Conservation (phyloP, 53 echinoderm and acorn worm genomes). For the Astropecten irregularis region DNA sequence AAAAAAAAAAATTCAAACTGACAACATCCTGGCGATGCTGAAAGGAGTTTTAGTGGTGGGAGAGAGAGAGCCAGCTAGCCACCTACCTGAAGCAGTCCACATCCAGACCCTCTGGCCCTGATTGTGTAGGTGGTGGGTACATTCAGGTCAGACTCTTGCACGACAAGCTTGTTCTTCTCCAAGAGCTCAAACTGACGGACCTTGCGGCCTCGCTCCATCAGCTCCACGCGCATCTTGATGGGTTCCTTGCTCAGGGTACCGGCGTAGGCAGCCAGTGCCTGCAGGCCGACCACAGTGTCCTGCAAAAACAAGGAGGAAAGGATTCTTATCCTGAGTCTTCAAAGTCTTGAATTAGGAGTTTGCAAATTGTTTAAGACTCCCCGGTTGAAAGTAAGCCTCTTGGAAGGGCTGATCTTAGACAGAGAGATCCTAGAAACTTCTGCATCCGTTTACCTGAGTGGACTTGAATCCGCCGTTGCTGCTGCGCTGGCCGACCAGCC, state of each 20-base stretch:
- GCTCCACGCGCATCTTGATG: constrained; percentile 23
- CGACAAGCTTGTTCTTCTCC: constrained; percentile 69
- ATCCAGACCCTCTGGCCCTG: constrained; percentile 73
- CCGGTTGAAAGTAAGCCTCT: too few relatives aligned
- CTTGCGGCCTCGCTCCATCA: constrained; percentile 30
- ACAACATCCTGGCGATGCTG: too few relatives aligned
- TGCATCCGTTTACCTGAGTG: constrained; percentile 69
- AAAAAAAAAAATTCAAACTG: too few relatives aligned
- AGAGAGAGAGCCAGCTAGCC: too few relatives aligned
- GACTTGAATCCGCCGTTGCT: constrained; percentile 81
- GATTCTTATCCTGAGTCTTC: too few relatives aligned
- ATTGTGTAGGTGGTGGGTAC: constrained; percentile 64
- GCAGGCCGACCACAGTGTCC: constrained; percentile 94
- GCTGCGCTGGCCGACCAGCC: constrained; percentile 73
- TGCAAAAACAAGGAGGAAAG: not conserved
- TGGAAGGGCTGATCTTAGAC: too few relatives aligned
- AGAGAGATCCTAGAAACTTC: too few relatives aligned
- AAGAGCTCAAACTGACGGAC: constrained; percentile 52
- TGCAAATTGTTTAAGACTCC: too few relatives aligned
- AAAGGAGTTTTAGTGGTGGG: too few relatives aligned
- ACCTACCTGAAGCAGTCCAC: constrained; percentile 87
- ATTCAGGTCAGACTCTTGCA: constrained; percentile 65
- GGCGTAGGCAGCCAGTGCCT: constrained; percentile 83
- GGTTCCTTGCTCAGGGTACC: constrained; percentile 41
- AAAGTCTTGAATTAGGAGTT: too few relatives aligned